Evolutionary conservation across 2,113 vertebrate species (phyloP).

Genomic region (Tiliqua scincoides): DNA sequence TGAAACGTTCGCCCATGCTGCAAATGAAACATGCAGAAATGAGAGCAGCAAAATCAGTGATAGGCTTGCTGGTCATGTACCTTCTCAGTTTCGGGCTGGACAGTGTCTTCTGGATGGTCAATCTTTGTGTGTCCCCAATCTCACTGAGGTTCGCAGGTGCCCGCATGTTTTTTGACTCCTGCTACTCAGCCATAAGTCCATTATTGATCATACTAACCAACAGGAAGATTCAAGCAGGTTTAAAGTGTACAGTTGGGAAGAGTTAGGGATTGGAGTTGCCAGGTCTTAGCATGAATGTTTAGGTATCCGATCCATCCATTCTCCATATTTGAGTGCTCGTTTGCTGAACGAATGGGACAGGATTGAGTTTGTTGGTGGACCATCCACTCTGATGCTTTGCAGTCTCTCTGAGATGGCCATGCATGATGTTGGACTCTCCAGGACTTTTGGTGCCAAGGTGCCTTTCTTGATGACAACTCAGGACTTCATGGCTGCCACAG

Average conservation of each 20-base stretch:
- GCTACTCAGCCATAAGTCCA: conserved; percentile 47
- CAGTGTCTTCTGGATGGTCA: conserved; percentile 51
- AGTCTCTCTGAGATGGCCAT: too few species aligned
- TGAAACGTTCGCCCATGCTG: conserved; percentile 18
- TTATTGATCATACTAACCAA: conserved; percentile 53
- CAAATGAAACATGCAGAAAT: conserved; percentile 42
- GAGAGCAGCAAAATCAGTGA: conserved; percentile 40
- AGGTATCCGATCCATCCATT: too few species aligned
- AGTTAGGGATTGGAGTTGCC: neutral
- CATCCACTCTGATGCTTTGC: too few species aligned
- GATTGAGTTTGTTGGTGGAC: too few species aligned
- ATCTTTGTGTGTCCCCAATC: conserved; percentile 23
- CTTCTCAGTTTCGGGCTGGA: conserved; percentile 53
- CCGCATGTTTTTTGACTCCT: conserved; percentile 49
- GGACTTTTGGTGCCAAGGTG: too few species aligned
- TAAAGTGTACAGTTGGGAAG: conserved; percentile 11
- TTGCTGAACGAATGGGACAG: too few species aligned
- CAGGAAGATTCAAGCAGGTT: conserved; percentile 43
- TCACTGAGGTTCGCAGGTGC: conserved; percentile 37
- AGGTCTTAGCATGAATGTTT: too few species aligned
- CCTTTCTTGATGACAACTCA: too few species aligned
- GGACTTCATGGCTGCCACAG: too few species aligned
- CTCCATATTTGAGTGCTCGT: too few species aligned
- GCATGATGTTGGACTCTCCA: too few species aligned
- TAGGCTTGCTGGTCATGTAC: conserved; percentile 46